A percentile compares a stretch with the other conserved stretches of the same genome.
phyloP scores from a whole-genome alignment of 2,888 invertebrate genomes.

The Odontocerum albicorne region DNA sequence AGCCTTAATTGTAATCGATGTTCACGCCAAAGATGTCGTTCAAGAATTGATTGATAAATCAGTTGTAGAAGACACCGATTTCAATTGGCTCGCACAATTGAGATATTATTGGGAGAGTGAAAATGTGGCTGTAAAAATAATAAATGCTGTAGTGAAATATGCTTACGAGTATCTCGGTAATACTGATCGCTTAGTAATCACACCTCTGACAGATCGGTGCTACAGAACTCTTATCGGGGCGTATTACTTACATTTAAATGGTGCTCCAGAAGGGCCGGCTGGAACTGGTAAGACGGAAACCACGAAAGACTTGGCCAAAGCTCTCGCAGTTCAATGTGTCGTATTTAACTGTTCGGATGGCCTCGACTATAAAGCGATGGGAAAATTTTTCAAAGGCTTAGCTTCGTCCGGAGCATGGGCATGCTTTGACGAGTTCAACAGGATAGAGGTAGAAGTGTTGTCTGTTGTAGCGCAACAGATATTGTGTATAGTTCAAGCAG shows the following conservation, averaged over 20 bases:
- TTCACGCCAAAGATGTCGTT: conserved; percentile 83
- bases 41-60: conserved; percentile 63
- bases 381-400: conserved; percentile 82
- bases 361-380: conserved; percentile 84
- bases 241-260: conserved; percentile 80
- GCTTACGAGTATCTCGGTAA: conserved; percentile 88
- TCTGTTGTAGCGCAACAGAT: conserved; percentile 89
- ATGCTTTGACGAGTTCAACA: conserved; percentile 87
- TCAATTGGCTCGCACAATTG: conserved; percentile 83
- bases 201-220: conserved; percentile 76
- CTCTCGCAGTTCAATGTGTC: conserved; percentile 86
- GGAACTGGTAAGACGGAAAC: conserved; percentile 92
- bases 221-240: conserved; percentile 84
- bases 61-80: conserved; percentile 73
- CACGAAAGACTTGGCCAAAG: conserved; percentile 90
- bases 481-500: conserved; percentile 75
- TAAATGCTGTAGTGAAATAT: conserved; percentile 76
- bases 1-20: conserved; percentile 82
- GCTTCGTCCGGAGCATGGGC: conserved; percentile 86
- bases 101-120: conserved; percentile 80
- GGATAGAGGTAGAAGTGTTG: conserved; percentile 81
- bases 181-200: conserved; percentile 73
- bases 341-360: conserved; percentile 89
- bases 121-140: conserved; percentile 69
- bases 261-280: conserved; percentile 83